phyloP scores from a whole-genome alignment of 2,797 vertebrate genomes.

The Megaceryle alcyon region DNA sequence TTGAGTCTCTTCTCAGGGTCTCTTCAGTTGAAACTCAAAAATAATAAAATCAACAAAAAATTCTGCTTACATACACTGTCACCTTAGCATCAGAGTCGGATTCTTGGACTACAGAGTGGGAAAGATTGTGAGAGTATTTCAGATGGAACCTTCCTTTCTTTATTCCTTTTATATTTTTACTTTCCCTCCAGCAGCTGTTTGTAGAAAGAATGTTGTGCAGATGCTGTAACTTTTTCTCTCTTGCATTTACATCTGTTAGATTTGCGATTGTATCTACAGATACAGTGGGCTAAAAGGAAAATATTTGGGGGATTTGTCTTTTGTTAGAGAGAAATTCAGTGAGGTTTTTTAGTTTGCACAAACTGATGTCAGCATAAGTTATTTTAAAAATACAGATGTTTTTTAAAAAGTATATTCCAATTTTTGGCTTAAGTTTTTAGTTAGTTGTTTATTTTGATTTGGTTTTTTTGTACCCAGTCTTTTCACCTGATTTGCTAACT shows the following conservation, averaged over 20 bases:
- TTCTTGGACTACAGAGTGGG: conserved; percentile 76
- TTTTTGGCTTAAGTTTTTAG: conserved; percentile 70
- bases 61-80: conserved; percentile 83
- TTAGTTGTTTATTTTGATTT: not conserved
- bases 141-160: conserved; percentile 74
- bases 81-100: conserved; percentile 83
- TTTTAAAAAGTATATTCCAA: conserved; percentile 63
- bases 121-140: conserved; percentile 77
- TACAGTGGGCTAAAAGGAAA: conserved; percentile 60
- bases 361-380: conserved; percentile 67
- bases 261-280: conserved; percentile 65
- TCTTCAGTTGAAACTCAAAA: conserved; percentile 75
- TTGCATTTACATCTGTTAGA: conserved; percentile 72
- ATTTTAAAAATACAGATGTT: conserved; percentile 68
- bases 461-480: conserved; percentile 45
- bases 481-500: conserved; percentile 77
- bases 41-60: conserved; percentile 71
- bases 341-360: conserved; percentile 68
- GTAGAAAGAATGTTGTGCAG: conserved; percentile 78
- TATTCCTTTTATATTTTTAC: conserved; percentile 65
- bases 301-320: conserved; percentile 52
- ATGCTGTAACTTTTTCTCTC: conserved; percentile 71
- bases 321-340: conserved; percentile 65
- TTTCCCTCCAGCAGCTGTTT: conserved; percentile 76
- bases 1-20: conserved; percentile 57